Conservation (phyloP, 2,113 vertebrate genomes). For the Fregata magnificens region DNA sequence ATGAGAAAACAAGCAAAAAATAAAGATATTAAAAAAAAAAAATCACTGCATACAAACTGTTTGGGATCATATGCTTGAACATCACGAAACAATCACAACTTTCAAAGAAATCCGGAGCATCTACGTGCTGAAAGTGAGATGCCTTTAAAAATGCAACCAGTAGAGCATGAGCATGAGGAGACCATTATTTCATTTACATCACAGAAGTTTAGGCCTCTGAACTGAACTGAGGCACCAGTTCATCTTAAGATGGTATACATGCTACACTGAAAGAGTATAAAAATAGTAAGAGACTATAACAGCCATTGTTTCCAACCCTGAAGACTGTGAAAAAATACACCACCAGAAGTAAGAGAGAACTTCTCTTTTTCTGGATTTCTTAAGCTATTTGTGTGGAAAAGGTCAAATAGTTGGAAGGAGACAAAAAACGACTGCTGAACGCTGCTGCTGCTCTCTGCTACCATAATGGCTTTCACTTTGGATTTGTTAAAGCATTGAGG, state of each 20-base stretch:
- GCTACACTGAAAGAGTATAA: neutral
- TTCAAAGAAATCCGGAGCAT: neutral
- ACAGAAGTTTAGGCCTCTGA: neutral
- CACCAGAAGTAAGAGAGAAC: neutral
- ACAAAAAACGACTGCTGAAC: neutral
- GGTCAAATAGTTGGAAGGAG: conserved; percentile 4
- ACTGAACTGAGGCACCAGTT: neutral
- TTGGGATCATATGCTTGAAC: neutral
- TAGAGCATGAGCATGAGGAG: neutral
- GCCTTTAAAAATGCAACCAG: neutral
- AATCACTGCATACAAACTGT: neutral
- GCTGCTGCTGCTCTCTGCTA: neutral
- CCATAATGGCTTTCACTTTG: neutral
- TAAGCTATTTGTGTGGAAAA: neutral
- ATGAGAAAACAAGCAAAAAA: neutral
- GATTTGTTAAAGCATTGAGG: neutral
- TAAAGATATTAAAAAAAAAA: neutral
- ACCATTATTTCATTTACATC: neutral
- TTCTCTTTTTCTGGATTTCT: neutral
- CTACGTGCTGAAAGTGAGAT: neutral
- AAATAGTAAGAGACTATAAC: neutral
- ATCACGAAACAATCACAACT: neutral
- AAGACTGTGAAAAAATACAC: neutral
- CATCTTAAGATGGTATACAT: accelerated
- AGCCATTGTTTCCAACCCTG: neutral